A percentile compares a stretch with the other conserved stretches of the same genome.
phyloP scores from a whole-genome alignment of 2,888 invertebrate species.

The Eupithecia subfuscata region DNA sequence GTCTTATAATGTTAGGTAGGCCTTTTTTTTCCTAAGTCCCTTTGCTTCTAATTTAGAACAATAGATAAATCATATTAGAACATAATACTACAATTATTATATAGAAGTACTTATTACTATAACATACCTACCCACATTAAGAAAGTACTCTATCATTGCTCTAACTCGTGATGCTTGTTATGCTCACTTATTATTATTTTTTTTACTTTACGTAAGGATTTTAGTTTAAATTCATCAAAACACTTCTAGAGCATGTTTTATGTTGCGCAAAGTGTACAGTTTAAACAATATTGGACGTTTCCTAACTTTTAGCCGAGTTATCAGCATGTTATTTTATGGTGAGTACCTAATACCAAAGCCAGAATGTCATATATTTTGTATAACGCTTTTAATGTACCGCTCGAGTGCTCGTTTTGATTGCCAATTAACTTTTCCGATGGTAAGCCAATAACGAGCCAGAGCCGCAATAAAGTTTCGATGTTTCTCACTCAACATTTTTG shows the following conservation, averaged over 20 bases:
- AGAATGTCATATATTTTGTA: constrained; percentile 20
- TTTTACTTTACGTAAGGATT: neutral
- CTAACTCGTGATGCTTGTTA: neutral
- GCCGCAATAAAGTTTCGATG: constrained; percentile 6
- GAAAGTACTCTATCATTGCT: neutral
- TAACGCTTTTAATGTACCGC: constrained; percentile 21
- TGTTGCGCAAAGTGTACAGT: neutral
- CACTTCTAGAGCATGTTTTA: constrained; percentile 12
- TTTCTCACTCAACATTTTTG: constrained; percentile 38
- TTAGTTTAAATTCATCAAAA: neutral
- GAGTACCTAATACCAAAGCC: constrained; percentile 15
- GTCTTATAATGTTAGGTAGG: neutral
- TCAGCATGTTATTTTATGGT: constrained; percentile 23
- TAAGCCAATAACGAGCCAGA: constrained; percentile 13
- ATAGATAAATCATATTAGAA: too few species aligned
- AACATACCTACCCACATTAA: neutral
- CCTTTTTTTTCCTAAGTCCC: neutral
- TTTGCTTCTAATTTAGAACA: too few species aligned
- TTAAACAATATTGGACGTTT: constrained; percentile 2
- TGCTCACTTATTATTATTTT: neutral
- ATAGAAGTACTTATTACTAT: neutral
- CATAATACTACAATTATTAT: too few species aligned
- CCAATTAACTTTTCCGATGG: constrained; percentile 25
- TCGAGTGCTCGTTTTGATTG: constrained; percentile 30
- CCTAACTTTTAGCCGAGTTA: neutral